Conservation (phyloP, 2,113 vertebrate species). For the Ardeotis arabs region DNA sequence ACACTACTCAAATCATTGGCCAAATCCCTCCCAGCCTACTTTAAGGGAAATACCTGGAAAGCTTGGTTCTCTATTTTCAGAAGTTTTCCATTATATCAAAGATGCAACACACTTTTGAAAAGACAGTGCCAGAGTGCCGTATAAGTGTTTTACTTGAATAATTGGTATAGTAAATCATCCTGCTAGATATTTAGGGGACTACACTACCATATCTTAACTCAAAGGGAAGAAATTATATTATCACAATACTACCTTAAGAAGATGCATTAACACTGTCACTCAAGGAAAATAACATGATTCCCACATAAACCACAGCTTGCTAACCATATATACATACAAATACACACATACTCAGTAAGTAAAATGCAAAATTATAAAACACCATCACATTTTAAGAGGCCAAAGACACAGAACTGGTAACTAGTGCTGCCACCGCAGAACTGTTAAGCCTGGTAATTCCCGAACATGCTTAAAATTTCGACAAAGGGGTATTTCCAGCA, state of each 20-base stretch:
- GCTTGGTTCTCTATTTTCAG: neutral
- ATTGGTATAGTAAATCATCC: neutral
- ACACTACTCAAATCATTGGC: neutral
- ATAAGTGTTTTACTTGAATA: neutral
- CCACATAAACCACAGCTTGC: neutral
- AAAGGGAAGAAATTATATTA: neutral
- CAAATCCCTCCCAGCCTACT: neutral
- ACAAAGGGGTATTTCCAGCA: neutral
- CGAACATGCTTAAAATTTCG: no score
- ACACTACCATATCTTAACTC: neutral
- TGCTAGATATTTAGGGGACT: neutral
- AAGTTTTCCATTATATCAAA: neutral
- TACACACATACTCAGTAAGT: accelerated
- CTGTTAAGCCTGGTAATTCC: neutral
- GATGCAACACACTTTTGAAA: neutral
- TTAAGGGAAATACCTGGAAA: neutral
- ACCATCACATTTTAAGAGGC: neutral
- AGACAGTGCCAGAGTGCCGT: neutral
- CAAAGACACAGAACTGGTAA: neutral
- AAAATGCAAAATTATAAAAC: neutral
- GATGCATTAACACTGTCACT: neutral
- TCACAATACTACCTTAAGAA: neutral
- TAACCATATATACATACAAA: neutral
- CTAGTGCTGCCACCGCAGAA: neutral
- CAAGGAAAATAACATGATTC: neutral